phyloP scores from a whole-genome alignment of 2,888 invertebrate species.

The Mesorhabditis spiculigera region DNA sequence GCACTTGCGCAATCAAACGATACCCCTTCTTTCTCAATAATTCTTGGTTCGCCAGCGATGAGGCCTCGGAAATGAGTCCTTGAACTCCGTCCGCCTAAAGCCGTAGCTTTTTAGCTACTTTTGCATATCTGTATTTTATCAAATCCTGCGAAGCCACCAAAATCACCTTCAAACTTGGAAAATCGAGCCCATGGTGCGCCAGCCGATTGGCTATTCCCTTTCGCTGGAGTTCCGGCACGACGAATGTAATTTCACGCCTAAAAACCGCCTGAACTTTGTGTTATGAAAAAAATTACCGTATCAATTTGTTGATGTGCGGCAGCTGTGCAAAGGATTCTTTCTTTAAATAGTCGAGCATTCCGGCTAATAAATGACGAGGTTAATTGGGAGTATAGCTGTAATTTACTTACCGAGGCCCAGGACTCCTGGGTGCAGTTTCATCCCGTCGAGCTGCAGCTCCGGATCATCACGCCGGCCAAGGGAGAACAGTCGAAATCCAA shows the following conservation, averaged over 20 bases:
- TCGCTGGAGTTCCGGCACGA: constrained; percentile 2
- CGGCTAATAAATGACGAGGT: neutral
- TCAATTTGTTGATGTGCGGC: neutral
- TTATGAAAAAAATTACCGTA: neutral
- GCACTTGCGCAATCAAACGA: neutral
- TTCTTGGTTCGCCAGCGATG: neutral
- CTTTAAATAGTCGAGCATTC: neutral
- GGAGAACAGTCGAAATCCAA: neutral
- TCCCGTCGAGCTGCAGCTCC: neutral
- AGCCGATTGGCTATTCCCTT: neutral
- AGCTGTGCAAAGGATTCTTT: neutral
- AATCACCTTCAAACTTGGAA: neutral
- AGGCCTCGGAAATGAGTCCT: constrained; percentile 2
- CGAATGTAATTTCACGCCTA: constrained; percentile 4
- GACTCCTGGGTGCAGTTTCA: neutral
- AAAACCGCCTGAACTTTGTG: neutral
- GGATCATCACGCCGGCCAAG: neutral
- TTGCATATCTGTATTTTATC: too few relatives aligned
- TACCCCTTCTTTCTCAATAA: neutral
- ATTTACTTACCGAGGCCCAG: neutral
- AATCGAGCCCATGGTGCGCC: constrained; percentile 4
- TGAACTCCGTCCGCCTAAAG: constrained; percentile 1
- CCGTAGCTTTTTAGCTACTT: too few relatives aligned
- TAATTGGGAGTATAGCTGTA: neutral
- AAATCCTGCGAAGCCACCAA: too few relatives aligned